Conservation (phyloP, 2,888 invertebrate species). For the Pyrrhia umbra region DNA sequence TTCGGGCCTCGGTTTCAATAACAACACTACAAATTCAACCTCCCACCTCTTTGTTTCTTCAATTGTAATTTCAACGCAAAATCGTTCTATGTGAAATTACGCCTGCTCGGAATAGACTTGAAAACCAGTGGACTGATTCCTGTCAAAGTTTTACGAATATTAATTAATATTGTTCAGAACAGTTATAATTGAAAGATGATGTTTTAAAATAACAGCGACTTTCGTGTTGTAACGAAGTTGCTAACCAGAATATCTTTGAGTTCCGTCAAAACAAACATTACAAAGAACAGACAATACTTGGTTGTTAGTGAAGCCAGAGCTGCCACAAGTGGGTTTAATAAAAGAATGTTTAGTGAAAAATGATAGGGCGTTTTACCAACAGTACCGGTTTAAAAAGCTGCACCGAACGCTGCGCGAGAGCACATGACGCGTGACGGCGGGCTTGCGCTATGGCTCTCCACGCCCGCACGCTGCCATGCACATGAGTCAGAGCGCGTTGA, state of each 20-base stretch:
- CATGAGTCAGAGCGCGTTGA: slow-evolving; percentile 82
- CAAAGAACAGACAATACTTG: slow-evolving; percentile 22
- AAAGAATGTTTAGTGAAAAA: slow-evolving; percentile 43
- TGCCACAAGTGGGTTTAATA: slow-evolving; percentile 45
- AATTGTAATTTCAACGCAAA: slow-evolving; percentile 46
- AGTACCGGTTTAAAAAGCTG: slow-evolving; percentile 63
- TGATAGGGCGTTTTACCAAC: slow-evolving; percentile 34
- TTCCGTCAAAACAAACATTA: slow-evolving; percentile 26
- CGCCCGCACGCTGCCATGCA: slow-evolving; percentile 42
- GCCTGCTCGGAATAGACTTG: slow-evolving; percentile 22
- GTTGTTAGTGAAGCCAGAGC: slow-evolving; percentile 15
- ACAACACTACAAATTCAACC: slow-evolving; percentile 45
- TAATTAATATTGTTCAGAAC: slow-evolving; percentile 37
- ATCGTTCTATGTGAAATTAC: slow-evolving; percentile 30
- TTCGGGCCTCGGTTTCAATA: slow-evolving; percentile 46
- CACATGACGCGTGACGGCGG: slow-evolving; percentile 63
- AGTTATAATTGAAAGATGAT: slow-evolving; percentile 24
- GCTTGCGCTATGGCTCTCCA: slow-evolving; percentile 53
- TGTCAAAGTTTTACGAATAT: slow-evolving; percentile 43
- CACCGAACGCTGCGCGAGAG: slow-evolving; percentile 64
- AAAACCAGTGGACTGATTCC: slow-evolving; percentile 30
- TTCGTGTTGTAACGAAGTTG: slow-evolving; percentile 13
- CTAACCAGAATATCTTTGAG: slow-evolving; percentile 8
- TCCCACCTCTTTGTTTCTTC: slow-evolving; percentile 38
- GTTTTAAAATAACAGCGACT: slow-evolving; percentile 16